These are phyloP conservation scores for Trichoplusia ni DNA, from an alignment of 1,140 invertebrate species.

Conservation along the genomic window DNA sequence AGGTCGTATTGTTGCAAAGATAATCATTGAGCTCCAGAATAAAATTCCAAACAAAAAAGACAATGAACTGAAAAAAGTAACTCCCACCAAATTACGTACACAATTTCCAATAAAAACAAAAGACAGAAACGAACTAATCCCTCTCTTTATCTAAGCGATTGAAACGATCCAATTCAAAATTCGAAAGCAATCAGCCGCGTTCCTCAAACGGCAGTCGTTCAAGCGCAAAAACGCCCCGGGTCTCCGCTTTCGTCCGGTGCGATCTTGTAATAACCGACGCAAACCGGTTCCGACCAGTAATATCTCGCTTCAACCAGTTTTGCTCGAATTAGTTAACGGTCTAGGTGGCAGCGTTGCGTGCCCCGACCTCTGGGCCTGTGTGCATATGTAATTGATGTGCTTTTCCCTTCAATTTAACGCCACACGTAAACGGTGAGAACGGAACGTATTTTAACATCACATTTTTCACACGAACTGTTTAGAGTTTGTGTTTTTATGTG, in stretches of 20 bases:
- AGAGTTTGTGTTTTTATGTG: not conserved
- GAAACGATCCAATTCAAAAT: constrained; percentile 28
- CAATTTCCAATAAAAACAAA: not conserved
- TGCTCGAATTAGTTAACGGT: constrained; percentile 59
- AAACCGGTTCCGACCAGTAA: constrained; percentile 48
- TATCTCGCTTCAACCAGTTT: constrained; percentile 61
- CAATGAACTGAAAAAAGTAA: no score
- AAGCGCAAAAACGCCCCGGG: constrained; percentile 28
- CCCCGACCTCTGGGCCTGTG: constrained; percentile 48
- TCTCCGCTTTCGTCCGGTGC: constrained; percentile 24
- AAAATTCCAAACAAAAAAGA: no score
- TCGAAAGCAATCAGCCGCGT: constrained; percentile 22
- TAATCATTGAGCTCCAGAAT: no score
- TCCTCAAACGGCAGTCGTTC: constrained; percentile 29
- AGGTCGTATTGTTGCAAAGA: no score
- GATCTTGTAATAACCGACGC: constrained; percentile 51
- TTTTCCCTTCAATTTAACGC: constrained; percentile 63
- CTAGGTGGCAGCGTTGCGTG: constrained; percentile 52
- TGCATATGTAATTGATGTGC: constrained; percentile 67
- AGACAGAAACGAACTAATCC: not conserved
- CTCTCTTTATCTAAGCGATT: constrained; percentile 12
- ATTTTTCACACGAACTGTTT: constrained; percentile 43
- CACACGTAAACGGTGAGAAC: constrained; percentile 42
- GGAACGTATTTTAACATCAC: constrained; percentile 47
- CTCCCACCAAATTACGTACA: no score